Conservation (phyloP, 2,888 invertebrate species). For the Heliconius erato region DNA sequence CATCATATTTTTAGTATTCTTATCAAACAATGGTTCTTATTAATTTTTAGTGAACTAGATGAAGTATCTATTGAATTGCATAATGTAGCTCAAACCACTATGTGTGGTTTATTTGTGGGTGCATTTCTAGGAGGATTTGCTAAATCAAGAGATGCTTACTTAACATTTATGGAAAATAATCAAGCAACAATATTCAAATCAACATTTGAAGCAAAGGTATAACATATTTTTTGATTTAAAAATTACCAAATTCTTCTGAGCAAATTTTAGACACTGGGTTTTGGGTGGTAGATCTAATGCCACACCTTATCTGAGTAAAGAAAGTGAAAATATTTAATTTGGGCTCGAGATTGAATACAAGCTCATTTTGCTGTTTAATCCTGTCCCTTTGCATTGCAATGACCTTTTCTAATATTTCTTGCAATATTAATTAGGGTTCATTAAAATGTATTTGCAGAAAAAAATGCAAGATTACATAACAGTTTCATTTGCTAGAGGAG, state of each 20-base stretch:
- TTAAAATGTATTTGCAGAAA: constrained; percentile 75
- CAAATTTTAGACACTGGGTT: too few species aligned
- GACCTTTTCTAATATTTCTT: background rate
- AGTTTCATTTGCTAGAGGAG: constrained; percentile 90
- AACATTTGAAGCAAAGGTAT: constrained; percentile 88
- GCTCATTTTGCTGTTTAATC: background rate
- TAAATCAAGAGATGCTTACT: constrained; percentile 86
- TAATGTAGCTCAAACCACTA: constrained; percentile 86
- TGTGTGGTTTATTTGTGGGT: constrained; percentile 87
- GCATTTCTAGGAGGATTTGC: constrained; percentile 88
- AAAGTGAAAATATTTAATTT: too few species aligned
- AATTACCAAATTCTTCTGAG: too few species aligned
- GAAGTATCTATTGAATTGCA: constrained; percentile 87
- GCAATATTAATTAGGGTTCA: background rate
- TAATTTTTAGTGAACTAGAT: constrained; percentile 87
- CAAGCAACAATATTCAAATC: constrained; percentile 89
- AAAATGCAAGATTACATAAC: constrained; percentile 90
- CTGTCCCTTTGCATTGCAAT: background rate
- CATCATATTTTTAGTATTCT: background rate
- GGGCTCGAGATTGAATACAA: background rate
- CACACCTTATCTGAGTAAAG: too few species aligned
- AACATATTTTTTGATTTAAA: background rate
- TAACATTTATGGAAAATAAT: constrained; percentile 90
- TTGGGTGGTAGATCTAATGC: too few species aligned
- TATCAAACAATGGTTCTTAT: background rate